These are phyloP conservation scores for Acridotheres tristis DNA, from an alignment of 2,797 vertebrate species.

Conservation along the genomic window DNA sequence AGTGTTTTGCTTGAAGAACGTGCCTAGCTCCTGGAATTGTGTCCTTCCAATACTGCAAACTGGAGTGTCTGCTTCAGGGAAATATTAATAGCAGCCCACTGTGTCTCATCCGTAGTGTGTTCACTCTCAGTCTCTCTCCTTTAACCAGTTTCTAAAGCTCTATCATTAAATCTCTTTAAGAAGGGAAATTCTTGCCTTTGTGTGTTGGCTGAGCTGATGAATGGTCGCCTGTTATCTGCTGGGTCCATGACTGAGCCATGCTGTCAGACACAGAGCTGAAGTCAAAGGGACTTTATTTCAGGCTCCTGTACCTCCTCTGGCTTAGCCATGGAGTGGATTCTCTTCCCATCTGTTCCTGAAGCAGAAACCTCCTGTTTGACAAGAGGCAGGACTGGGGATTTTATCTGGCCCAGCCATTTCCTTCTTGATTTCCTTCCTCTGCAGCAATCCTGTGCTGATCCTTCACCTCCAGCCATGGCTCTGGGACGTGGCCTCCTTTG, in stretches of 20 bases:
- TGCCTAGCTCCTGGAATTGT: background rate
- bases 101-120: background rate
- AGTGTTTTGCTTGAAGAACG: background rate
- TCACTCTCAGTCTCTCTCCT: background rate
- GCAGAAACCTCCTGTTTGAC: slow-evolving; percentile 12
- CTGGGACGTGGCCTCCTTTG: background rate
- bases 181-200: slow-evolving; percentile 60
- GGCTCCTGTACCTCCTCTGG: slow-evolving; percentile 4
- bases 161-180: slow-evolving; percentile 31
- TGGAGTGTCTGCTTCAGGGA: background rate
- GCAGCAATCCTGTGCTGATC: background rate
- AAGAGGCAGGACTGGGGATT: background rate
- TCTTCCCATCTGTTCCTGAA: background rate
- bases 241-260: background rate
- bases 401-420: background rate
- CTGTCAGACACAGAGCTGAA: slow-evolving; percentile 38
- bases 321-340: background rate
- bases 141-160: slow-evolving; percentile 26
- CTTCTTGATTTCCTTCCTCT: background rate
- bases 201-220: slow-evolving; percentile 46
- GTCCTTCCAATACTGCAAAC: background rate
- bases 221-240: slow-evolving; percentile 47
- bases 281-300: slow-evolving; percentile 62
- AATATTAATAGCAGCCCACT: background rate
- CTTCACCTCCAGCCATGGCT: background rate